These are phyloP conservation scores for Eueides isabella DNA, from an alignment of 1,140 invertebrate species.

Conservation along the genomic window DNA sequence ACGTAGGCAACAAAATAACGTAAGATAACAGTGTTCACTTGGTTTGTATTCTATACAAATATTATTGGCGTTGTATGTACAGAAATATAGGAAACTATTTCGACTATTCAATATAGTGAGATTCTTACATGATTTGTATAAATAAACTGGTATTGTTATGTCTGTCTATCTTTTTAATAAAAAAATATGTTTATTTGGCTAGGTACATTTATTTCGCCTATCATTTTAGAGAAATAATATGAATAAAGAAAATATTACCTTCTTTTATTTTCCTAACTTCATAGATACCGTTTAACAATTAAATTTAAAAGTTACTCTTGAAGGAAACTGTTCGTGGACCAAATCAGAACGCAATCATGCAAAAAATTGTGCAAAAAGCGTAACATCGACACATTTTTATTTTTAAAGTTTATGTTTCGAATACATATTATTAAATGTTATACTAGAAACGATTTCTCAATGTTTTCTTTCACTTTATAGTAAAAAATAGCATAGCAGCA, in stretches of 20 bases:
- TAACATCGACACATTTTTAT: slow-evolving; percentile 33
- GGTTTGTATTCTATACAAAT: neutral
- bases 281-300: slow-evolving; percentile 3
- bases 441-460: slow-evolving; percentile 3
- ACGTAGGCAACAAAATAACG: neutral
- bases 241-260: neutral
- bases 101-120: no score
- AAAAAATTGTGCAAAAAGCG: slow-evolving; percentile 39
- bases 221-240: neutral
- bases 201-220: no score
- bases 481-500: no score
- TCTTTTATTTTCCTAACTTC: neutral
- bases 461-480: neutral
- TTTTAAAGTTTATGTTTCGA: slow-evolving; percentile 27
- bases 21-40: neutral
- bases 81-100: no score
- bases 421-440: slow-evolving; percentile 7
- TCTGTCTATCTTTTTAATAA: no score
- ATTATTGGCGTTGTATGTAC: neutral
- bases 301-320: slow-evolving; percentile 20
- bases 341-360: slow-evolving; percentile 34
- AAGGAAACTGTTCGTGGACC: neutral
- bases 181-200: no score
- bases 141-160: no score
- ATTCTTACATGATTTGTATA: no score